These are phyloP conservation scores for Megatriorchis doriae DNA, from an alignment of 2,113 vertebrate species.

Conservation along the genomic window DNA sequence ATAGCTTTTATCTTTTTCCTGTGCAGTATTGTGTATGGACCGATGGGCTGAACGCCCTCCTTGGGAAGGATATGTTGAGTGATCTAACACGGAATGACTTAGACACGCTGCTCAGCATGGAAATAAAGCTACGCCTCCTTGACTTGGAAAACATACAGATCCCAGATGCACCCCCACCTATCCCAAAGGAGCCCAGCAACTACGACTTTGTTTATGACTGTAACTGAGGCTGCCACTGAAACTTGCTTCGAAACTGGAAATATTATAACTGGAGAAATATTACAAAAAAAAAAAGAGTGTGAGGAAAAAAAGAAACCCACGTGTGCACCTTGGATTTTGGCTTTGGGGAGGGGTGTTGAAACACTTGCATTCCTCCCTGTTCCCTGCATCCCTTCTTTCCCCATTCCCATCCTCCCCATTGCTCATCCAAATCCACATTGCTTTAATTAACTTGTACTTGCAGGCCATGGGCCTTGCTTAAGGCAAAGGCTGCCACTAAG, in stretches of 20 bases:
- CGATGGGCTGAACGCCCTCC: constrained; percentile 93
- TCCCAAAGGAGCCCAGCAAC: constrained; percentile 99
- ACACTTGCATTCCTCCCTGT: not conserved
- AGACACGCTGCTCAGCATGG: constrained; percentile 98
- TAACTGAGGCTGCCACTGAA: constrained; percentile 80
- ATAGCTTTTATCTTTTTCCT: not conserved
- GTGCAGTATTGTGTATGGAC: constrained; percentile 97
- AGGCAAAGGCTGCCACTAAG: constrained; percentile 22
- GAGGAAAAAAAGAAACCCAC: not conserved
- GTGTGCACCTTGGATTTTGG: constrained; percentile 49
- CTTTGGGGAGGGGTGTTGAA: constrained; percentile 4
- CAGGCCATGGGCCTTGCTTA: not conserved
- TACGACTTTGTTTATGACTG: constrained; percentile 99
- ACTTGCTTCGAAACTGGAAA: constrained; percentile 77
- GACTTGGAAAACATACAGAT: constrained; percentile 99
- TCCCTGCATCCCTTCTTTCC: not conserved
- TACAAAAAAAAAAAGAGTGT: not conserved
- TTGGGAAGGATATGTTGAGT: constrained; percentile 98
- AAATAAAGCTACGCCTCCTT: constrained; percentile 98
- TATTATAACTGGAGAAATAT: constrained; percentile 51
- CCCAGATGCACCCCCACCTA: constrained; percentile 93
- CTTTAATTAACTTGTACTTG: constrained; percentile 55
- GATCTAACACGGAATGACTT: constrained; percentile 93
- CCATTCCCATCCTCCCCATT: constrained; percentile 17
- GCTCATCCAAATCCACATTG: constrained; percentile 42